A percentile compares a stretch with the other conserved stretches of the same genome.
phyloP scores from a whole-genome alignment of 2,797 vertebrate genomes.

The Taenioides sp. region DNA sequence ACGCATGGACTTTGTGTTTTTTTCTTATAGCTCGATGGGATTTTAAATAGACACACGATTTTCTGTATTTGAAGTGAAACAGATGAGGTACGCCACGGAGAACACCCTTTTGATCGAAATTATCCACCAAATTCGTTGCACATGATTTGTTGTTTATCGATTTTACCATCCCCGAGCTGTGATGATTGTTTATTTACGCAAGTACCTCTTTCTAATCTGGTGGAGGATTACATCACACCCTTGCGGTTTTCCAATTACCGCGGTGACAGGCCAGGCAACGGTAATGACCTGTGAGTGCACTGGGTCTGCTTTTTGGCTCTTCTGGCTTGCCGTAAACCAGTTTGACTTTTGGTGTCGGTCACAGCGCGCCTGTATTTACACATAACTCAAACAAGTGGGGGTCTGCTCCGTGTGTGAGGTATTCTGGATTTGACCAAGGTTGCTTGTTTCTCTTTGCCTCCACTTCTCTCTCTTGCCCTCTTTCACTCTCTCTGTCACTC shows the following conservation, averaged over 20 bases:
- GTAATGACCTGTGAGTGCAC: slow-evolving; percentile 71
- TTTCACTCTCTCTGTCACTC: not conserved
- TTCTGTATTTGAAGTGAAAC: slow-evolving; percentile 16
- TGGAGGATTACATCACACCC: slow-evolving; percentile 66
- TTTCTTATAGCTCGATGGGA: slow-evolving; percentile 2
- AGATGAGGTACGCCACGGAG: not conserved
- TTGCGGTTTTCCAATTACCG: slow-evolving; percentile 62
- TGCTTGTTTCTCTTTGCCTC: slow-evolving; percentile 23
- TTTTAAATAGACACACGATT: slow-evolving; percentile 18
- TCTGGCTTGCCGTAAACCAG: slow-evolving; percentile 62
- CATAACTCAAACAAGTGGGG: slow-evolving; percentile 70
- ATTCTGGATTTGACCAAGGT: slow-evolving; percentile 61
- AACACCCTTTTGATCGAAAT: slow-evolving; percentile 23
- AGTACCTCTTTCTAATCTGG: slow-evolving; percentile 57
- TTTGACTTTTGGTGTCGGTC: slow-evolving; percentile 75
- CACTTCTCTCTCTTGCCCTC: not conserved
- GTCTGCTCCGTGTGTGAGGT: slow-evolving; percentile 66
- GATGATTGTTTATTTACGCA: slow-evolving; percentile 63
- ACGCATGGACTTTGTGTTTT: not conserved
- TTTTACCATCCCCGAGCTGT: slow-evolving; percentile 33
- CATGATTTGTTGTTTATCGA: slow-evolving; percentile 40
- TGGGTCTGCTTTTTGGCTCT: slow-evolving; percentile 63
- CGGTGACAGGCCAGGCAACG: slow-evolving; percentile 57
- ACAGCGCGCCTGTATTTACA: slow-evolving; percentile 66
- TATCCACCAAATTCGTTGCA: slow-evolving; percentile 18